Evolutionary conservation across 2,797 vertebrate genomes (phyloP), one percentile per base, ranked within the genome.

Genomic region (Perodicticus potto): DNA sequence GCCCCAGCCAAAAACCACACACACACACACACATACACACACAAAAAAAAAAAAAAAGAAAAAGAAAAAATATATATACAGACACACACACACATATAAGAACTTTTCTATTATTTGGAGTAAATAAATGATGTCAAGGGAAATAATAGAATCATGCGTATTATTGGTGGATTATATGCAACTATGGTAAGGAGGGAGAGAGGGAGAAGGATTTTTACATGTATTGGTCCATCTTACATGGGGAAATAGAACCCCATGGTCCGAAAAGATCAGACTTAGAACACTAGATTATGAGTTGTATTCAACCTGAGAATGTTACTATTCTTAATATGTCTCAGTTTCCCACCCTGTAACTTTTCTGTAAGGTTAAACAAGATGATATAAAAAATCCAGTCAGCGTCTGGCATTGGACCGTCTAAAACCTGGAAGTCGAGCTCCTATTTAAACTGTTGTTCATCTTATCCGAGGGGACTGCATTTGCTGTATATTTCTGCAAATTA

Each of bases 381-480:
- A 23, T 27, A 89, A 89, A 89, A 19, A 94, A 43, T 70, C 86
- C 12, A 92, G 19, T 8, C 57, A 74, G 7, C 13, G 3, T 55
- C 13, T 61, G 85, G 23, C 55, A 70, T 7, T 16, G 61, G 13
- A 77, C 11, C 49, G 55, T 78, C n/a, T 76, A 49, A 96, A 94
- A 89, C 16, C 37, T 74, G 34, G 57, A 86, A 78, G 45, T 17
- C 59, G 19, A 78, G 45, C 20, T 89, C 70, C 91, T 90, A 85
- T 23, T 85, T 69, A 77, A 95, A 92, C 14, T n/a, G 65, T 73
- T 82, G 8, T 57, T 92, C 17, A 14, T 61, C 93, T 69, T 88
- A 82, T 78, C 82, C 32, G 57, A 92, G 14, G 91, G 14, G 17
- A 5, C 29, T 85, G 13, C 29, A 74, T 86, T 40, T 49, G 19